phyloP scores from a whole-genome alignment of 1,140 invertebrate genomes.

The Pemphigus obesinymphae region DNA sequence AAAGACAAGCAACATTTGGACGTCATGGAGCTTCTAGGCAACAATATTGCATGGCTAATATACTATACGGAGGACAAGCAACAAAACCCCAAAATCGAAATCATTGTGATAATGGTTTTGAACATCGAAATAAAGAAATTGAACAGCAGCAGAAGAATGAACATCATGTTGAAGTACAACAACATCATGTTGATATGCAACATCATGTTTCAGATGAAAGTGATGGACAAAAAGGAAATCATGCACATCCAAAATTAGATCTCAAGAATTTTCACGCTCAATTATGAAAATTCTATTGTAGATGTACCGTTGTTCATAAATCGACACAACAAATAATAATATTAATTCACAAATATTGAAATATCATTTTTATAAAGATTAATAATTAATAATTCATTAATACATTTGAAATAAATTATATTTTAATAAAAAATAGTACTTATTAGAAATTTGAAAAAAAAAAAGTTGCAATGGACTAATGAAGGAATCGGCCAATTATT shows the following conservation, averaged over 20 bases:
- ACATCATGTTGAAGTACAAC: not conserved
- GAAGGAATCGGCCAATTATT: no score
- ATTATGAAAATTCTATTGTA: no score
- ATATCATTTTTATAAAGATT: no score
- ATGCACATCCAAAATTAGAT: constrained; percentile 25
- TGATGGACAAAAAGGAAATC: not conserved
- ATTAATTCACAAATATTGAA: not conserved
- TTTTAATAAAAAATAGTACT: not conserved
- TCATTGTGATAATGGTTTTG: not conserved
- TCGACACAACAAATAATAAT: not conserved
- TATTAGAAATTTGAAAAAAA: not conserved
- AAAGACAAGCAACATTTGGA: constrained; percentile 30
- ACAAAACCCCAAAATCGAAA: not conserved
- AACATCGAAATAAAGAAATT: not conserved
- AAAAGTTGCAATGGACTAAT: no score
- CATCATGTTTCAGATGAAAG: not conserved
- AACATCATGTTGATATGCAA: not conserved
- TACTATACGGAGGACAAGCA: constrained; percentile 12
- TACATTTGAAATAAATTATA: not conserved
- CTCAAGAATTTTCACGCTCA: constrained; percentile 30
- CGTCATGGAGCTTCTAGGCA: constrained; percentile 21
- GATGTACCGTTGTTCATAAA: not conserved
- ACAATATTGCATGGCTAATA: constrained; percentile 37
- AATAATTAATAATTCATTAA: not conserved
- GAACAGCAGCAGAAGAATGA: not conserved